Conservation (phyloP, 2,888 invertebrate genomes). For the Hoplodrina blanda region DNA sequence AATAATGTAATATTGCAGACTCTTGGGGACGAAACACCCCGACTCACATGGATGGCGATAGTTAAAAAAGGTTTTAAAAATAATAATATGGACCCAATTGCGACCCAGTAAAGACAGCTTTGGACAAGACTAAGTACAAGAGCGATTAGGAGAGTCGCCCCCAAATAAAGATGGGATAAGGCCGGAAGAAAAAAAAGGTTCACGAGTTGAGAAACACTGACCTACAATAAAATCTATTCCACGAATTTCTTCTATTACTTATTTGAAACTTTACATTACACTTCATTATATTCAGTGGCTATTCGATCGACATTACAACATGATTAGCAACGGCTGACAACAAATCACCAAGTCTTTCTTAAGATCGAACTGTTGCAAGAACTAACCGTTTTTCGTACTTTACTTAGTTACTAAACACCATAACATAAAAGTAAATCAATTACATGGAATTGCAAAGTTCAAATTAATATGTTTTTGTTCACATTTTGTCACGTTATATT, state of each 20-base stretch:
- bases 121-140: too few species aligned
- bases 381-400: slow-evolving; percentile 48
- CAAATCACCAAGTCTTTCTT: slow-evolving; percentile 54
- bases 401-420: slow-evolving; percentile 58
- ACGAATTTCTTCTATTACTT: neutral
- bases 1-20: too few species aligned
- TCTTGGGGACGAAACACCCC: too few species aligned
- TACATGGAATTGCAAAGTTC: slow-evolving; percentile 54
- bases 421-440: slow-evolving; percentile 61
- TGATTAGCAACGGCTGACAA: slow-evolving; percentile 52
- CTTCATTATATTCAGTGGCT: slow-evolving; percentile 1
- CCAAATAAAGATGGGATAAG: too few species aligned
- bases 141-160: too few species aligned
- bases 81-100: too few species aligned
- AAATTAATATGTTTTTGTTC: slow-evolving; percentile 49
- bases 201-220: slow-evolving; percentile 11
- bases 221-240: neutral
- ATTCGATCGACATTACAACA: slow-evolving; percentile 57
- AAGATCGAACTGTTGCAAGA: slow-evolving; percentile 59
- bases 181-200: neutral
- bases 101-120: too few species aligned
- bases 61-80: too few species aligned
- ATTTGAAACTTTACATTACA: neutral
- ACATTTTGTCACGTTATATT: slow-evolving; percentile 52
- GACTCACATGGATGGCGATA: too few species aligned